Percentiles rank a stretch among this genome's conserved stretches.
Conservation (phyloP, 2,888 invertebrate genomes). For the Pterobdella sp. region DNA sequence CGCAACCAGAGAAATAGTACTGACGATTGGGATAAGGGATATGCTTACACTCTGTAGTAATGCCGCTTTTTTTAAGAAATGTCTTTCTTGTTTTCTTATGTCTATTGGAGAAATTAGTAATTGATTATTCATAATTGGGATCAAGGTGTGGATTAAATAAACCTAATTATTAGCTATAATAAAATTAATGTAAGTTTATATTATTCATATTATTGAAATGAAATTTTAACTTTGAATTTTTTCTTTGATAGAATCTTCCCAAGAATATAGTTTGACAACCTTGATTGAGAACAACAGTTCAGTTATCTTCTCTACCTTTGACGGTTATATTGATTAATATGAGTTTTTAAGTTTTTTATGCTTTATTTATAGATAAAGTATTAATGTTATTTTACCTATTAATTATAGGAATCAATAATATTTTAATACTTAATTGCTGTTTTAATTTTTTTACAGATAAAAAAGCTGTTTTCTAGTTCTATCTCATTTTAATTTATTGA, state of each 20-base stretch:
- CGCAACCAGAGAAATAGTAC: constrained; percentile 58
- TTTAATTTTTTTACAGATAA: no score
- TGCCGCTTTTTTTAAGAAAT: constrained; percentile 56
- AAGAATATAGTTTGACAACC: constrained; percentile 61
- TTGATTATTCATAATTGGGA: not conserved
- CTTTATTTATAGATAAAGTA: no score
- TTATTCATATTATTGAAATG: not conserved
- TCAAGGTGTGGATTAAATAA: not conserved
- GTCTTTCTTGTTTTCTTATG: constrained; percentile 54
- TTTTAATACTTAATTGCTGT: no score
- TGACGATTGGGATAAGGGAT: constrained; percentile 59
- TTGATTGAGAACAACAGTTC: constrained; percentile 59
- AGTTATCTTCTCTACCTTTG: constrained; percentile 55
- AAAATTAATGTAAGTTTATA: not conserved
- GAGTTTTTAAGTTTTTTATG: no score
- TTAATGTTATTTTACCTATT: no score
- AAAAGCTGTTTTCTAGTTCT: no score
- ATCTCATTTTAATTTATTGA: not conserved
- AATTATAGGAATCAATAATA: no score
- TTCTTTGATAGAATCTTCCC: constrained; percentile 59
- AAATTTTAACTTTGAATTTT: constrained; percentile 42
- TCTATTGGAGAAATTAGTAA: constrained; percentile 4
- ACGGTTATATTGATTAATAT: no score
- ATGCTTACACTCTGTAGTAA: constrained; percentile 59
- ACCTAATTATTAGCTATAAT: not conserved